These are phyloP conservation scores for Tichodroma muraria DNA, from an alignment of 2,113 vertebrate species.

Conservation along the genomic window DNA sequence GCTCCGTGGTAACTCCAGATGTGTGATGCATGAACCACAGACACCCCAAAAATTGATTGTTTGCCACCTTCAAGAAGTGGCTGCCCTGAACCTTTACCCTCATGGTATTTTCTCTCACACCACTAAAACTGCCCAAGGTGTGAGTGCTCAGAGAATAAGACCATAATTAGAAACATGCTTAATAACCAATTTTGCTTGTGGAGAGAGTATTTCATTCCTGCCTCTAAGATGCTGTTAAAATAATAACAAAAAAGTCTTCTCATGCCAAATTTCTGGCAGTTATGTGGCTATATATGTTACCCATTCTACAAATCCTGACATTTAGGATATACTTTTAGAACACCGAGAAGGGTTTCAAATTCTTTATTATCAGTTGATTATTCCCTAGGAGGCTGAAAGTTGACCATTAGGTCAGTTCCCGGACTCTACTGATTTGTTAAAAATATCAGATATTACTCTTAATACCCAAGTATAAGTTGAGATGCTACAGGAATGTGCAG, in stretches of 20 bases:
- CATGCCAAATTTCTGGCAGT: neutral
- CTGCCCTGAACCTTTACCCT: neutral
- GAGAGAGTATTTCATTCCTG: neutral
- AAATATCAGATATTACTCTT: neutral
- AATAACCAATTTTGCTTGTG: neutral
- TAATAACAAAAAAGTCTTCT: neutral
- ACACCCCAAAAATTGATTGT: neutral
- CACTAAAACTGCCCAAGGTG: neutral
- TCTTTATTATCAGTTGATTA: neutral
- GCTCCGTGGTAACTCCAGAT: neutral
- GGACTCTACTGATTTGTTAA: neutral
- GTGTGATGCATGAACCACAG: rapidly evolving
- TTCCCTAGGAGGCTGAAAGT: neutral
- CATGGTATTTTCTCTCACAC: neutral
- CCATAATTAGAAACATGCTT: neutral
- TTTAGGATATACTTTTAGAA: neutral
- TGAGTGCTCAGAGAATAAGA: neutral
- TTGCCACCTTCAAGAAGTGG: neutral
- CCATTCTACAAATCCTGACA: neutral
- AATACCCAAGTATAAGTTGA: neutral
- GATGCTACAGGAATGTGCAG: neutral
- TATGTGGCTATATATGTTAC: neutral
- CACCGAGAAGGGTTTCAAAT: neutral
- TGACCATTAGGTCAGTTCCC: neutral
- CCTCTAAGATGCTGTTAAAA: neutral